These are phyloP conservation scores for Campylomormyrus numenius DNA, from an alignment of 2,113 vertebrate species.

Conservation along the genomic window DNA sequence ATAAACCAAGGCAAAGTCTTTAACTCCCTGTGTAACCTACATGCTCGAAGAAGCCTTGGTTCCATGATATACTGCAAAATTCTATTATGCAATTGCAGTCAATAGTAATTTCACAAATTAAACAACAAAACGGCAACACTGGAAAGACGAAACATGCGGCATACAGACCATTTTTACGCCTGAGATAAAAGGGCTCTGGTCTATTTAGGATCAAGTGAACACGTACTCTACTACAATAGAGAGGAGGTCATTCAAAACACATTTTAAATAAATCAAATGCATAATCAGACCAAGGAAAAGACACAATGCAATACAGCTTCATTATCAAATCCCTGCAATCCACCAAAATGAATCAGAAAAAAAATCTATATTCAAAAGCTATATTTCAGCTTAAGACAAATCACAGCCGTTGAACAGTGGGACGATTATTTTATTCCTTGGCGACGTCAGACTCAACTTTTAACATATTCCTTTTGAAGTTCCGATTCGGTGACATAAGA, in stretches of 20 bases:
- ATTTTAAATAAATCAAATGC: background rate
- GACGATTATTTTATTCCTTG: conserved; percentile 34
- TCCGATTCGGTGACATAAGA: conserved; percentile 17
- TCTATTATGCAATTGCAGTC: background rate
- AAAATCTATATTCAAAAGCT: background rate
- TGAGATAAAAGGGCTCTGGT: background rate
- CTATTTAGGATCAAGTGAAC: background rate
- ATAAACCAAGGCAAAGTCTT: background rate
- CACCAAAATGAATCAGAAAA: background rate
- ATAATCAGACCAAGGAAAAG: background rate
- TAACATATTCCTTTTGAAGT: conserved; percentile 39
- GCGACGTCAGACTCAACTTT: conserved; percentile 30
- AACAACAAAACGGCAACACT: background rate
- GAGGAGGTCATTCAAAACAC: background rate
- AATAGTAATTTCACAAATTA: background rate
- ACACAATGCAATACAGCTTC: background rate
- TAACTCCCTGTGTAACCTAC: background rate
- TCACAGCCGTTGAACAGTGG: conserved; percentile 35
- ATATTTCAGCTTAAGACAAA: background rate
- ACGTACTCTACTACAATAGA: background rate
- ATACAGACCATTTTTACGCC: background rate
- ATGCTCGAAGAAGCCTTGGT: background rate
- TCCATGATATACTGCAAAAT: background rate
- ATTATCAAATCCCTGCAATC: background rate
- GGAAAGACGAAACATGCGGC: background rate